Conservation (phyloP, 2,113 vertebrate genomes). For the Typhlomys cinereus region DNA sequence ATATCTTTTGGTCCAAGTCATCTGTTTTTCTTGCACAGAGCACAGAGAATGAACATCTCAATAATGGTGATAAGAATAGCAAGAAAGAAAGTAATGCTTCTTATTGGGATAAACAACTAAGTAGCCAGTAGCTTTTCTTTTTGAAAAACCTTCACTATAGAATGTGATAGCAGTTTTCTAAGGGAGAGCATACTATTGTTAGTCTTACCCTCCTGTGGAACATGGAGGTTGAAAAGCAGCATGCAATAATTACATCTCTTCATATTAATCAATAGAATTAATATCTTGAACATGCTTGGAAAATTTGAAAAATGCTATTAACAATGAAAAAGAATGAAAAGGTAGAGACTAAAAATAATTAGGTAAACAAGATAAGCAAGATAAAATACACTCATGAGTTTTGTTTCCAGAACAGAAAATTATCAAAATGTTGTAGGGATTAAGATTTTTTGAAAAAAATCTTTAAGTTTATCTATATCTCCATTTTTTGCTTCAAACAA, state of each 20-base stretch:
- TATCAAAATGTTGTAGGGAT: neutral
- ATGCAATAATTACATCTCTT: no score
- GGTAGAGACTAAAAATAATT: neutral
- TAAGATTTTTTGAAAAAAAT: neutral
- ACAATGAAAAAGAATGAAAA: neutral
- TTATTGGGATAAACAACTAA: neutral
- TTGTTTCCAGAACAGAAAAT: neutral
- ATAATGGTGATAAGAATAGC: neutral
- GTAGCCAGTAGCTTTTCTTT: neutral
- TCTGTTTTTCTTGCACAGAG: neutral
- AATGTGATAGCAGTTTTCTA: neutral
- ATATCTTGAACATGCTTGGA: no score
- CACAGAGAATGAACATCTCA: neutral
- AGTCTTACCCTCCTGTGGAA: neutral
- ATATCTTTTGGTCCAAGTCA: neutral
- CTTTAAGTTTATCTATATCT: neutral
- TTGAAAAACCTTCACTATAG: neutral
- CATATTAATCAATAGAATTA: no score
- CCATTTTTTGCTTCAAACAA: neutral
- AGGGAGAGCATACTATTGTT: neutral
- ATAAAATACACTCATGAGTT: neutral
- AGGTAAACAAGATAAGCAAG: neutral
- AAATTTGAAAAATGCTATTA: neutral
- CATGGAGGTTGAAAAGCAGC: neutral
- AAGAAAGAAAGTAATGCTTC: neutral